Evolutionary conservation across 2,797 vertebrate species (phyloP).

Genomic region (Macropus fuliginosus): DNA sequence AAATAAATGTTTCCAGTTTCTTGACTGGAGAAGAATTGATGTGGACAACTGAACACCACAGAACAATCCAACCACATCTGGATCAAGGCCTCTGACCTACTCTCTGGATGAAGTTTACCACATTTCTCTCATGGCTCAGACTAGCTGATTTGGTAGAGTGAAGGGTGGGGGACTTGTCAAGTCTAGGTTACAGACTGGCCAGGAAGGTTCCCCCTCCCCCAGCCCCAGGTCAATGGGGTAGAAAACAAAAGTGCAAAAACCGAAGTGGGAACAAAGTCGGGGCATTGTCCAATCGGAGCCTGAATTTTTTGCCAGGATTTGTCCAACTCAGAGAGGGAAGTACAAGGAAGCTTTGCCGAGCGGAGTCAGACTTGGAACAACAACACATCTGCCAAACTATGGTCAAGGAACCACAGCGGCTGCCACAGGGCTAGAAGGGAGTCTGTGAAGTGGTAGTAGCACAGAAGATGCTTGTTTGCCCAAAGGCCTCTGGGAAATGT

Average conservation of each 20-base stretch:
- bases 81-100: conserved; percentile 4
- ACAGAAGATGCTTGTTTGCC: neutral
- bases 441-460: neutral
- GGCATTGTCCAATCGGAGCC: neutral
- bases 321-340: neutral
- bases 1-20: conserved; percentile 32
- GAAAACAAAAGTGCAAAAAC: neutral
- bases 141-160: neutral
- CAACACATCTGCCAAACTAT: neutral
- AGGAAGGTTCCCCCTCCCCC: neutral
- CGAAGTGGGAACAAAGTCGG: neutral
- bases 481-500: neutral
- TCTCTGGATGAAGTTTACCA: conserved; percentile 13
- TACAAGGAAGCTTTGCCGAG: neutral
- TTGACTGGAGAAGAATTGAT: neutral
- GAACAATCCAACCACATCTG: neutral
- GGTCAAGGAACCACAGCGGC: neutral
- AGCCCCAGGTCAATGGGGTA: neutral
- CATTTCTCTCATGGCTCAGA: neutral
- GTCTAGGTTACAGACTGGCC: neutral
- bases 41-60: neutral
- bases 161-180: neutral
- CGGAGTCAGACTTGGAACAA: neutral
- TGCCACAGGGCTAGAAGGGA: neutral
- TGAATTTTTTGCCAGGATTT: neutral